Evolutionary conservation across 2,113 vertebrate species (phyloP).

Genomic region (Passer montanus): DNA sequence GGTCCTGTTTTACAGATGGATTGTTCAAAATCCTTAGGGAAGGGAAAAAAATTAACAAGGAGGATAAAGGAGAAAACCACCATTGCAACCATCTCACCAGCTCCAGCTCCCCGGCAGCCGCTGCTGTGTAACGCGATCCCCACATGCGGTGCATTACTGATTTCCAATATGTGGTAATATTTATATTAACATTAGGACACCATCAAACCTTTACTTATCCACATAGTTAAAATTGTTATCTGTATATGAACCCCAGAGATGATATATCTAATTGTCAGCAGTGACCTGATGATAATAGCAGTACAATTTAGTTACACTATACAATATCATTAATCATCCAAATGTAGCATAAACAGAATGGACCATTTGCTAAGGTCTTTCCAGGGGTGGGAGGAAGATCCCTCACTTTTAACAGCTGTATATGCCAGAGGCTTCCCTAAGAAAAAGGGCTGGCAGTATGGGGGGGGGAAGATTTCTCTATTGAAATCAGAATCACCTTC

Average conservation of each 20-base stretch:
- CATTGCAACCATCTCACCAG: background rate
- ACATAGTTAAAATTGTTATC: slow-evolving; percentile 81
- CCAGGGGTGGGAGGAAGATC: slow-evolving; percentile 4
- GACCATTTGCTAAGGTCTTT: slow-evolving; percentile 53
- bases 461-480: background rate
- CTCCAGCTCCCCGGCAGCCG: background rate
- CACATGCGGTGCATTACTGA: background rate
- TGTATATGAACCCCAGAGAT: slow-evolving; percentile 76
- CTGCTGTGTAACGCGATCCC: background rate
- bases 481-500: slow-evolving; percentile 42
- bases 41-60: background rate
- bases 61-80: background rate
- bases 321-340: slow-evolving; percentile 77
- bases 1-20: background rate
- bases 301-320: slow-evolving; percentile 82
- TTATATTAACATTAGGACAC: slow-evolving; percentile 69
- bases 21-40: background rate
- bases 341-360: slow-evolving; percentile 68
- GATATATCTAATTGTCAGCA: slow-evolving; percentile 83
- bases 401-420: background rate
- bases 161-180: slow-evolving; percentile 59
- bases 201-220: slow-evolving; percentile 71
- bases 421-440: background rate
- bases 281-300: slow-evolving; percentile 82
- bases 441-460: background rate